These are phyloP conservation scores for Sturnira hondurensis DNA, from an alignment of 2,113 vertebrate species.

Conservation along the genomic window DNA sequence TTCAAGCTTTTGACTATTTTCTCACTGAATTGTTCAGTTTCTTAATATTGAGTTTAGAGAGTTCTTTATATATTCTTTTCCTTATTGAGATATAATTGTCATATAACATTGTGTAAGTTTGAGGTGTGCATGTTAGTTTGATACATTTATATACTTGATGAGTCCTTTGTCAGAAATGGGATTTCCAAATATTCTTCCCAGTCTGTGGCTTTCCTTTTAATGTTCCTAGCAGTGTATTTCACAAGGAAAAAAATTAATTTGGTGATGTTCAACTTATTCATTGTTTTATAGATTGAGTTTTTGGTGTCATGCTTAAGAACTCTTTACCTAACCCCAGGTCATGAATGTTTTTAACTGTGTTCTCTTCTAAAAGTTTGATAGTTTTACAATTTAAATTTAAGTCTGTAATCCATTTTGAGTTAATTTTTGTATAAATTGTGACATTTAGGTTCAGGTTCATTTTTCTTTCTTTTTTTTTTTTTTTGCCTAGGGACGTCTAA, in stretches of 20 bases:
- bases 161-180: background rate
- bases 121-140: background rate
- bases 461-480: background rate
- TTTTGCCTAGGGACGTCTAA: background rate
- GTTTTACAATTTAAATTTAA: background rate
- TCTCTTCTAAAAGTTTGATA: background rate
- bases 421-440: slow-evolving; percentile 14
- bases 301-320: background rate
- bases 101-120: background rate
- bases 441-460: background rate
- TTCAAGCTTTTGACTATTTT: background rate
- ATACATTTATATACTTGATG: background rate
- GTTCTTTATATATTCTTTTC: background rate
- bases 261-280: background rate
- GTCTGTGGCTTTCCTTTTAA: background rate
- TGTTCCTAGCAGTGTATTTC: background rate
- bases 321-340: background rate
- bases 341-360: background rate
- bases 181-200: background rate
- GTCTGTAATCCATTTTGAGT: background rate
- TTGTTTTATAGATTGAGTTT: background rate
- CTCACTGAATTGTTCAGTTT: background rate
- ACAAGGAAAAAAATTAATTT: background rate
- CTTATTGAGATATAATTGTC: background rate
- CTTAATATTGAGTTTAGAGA: background rate